Base-by-base conservation (phyloP, 1,140 invertebrate species). In the Drosophila simulans region DNA sequence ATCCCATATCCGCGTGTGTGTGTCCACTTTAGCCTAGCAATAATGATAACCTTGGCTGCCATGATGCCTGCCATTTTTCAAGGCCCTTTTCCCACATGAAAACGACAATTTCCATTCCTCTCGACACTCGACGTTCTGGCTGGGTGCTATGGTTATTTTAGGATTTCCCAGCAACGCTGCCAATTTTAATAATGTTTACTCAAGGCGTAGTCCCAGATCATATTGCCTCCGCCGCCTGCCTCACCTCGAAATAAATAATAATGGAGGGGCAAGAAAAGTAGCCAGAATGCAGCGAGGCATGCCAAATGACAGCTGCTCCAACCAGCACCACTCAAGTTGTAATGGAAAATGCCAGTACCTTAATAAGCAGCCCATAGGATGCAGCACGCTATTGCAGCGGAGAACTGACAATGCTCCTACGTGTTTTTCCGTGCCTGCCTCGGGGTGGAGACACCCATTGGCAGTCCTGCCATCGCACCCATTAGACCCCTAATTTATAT, bases 121-220 rank as follows among this genome's bases (percentile, higher is more conserved):
- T 88, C 68, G 37, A 51, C 66, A 56, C 39, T 49, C 52, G 20
- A 20, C 43, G 12, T 20, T 31, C 25, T n/a, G 45, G 11, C 53
- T 72, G 57, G 31, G 39, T 58, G 70, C 78, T 62, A 82, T 60
- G 80, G 84, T 84, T 88, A 88, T 89, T 88, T 88, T 84, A 77
- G 80, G 73, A 89, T 84, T 89, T 73, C 80, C 72, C 56, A 73
- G 84, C 84, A 65, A 69, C 76, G 82, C 62, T 82, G 80, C 80
- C 69, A 90, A 89, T 89, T 89, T 89, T 89, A 89, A 89, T 89
- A 89, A 89, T 89, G 85, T 89, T 90, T 89, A 89, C 84, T 89
- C 74, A 89, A 89, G 80, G 73, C 84, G 62, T 55, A 79, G 70
- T 69, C 73, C 63, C 76, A 71, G 66, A 80, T 57, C 60, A 35